Evolutionary conservation across 1,140 invertebrate genomes (phyloP).

Genomic region (Monomorium pharaonis): DNA sequence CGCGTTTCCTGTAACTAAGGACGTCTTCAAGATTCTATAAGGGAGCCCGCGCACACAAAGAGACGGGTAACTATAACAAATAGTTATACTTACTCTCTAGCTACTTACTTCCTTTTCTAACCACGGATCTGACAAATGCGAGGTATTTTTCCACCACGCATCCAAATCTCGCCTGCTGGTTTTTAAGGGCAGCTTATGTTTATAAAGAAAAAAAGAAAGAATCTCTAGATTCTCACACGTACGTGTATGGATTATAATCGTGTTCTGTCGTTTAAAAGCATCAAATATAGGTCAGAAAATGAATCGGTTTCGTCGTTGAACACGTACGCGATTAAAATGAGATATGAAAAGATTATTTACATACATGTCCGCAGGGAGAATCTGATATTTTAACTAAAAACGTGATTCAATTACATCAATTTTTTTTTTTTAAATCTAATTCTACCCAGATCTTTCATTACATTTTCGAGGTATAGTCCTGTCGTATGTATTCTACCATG

Average conservation of each 20-base stretch:
- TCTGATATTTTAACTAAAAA: slow-evolving; percentile 41
- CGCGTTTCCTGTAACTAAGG: slow-evolving; percentile 15
- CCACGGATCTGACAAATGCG: background rate
- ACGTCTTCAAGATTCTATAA: slow-evolving; percentile 33
- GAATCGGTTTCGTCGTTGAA: background rate
- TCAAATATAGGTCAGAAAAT: slow-evolving; percentile 12
- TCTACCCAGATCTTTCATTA: slow-evolving; percentile 10
- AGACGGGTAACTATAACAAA: slow-evolving; percentile 40
- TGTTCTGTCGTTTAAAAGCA: background rate
- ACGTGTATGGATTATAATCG: background rate
- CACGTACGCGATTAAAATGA: slow-evolving; percentile 19
- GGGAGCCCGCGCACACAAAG: background rate
- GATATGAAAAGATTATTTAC: slow-evolving; percentile 23
- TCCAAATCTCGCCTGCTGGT: background rate
- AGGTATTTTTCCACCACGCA: background rate
- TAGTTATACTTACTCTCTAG: slow-evolving; percentile 12
- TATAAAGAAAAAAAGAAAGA: background rate
- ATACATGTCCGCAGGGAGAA: background rate
- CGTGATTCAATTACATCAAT: slow-evolving; percentile 34
- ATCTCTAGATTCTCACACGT: background rate
- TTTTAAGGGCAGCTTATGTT: background rate
- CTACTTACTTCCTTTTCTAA: background rate
- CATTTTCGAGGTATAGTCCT: slow-evolving; percentile 20
- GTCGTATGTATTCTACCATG: background rate
- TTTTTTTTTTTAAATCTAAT: slow-evolving; percentile 26